Percentiles rank a stretch among this genome's conserved stretches.
These are phyloP conservation scores for Sturmia bella DNA, from an alignment of 2,888 invertebrate species.

Conservation along the genomic window DNA sequence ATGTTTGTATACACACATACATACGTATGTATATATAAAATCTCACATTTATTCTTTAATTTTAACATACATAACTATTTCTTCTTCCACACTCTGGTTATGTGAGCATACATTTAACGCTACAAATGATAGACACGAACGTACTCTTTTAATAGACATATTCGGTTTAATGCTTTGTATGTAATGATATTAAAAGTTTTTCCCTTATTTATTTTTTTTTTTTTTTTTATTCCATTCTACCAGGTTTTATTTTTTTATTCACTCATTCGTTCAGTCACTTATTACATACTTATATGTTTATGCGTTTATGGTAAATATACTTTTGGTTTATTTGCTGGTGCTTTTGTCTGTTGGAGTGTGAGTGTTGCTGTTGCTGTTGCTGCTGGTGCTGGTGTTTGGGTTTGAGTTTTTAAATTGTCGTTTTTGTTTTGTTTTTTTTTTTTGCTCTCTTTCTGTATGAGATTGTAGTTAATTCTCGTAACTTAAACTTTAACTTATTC, in stretches of 20 bases:
- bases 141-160: constrained; percentile 9
- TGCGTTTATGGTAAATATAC: constrained; percentile 36
- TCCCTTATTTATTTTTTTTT: too few species aligned
- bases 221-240: constrained; percentile 1
- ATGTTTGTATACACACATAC: not conserved
- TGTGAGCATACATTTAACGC: not conserved
- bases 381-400: not conserved
- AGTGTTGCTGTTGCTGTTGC: too few species aligned
- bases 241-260: constrained; percentile 38
- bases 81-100: not conserved
- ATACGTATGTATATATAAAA: constrained; percentile 8
- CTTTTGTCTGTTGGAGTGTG: not conserved
- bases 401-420: not conserved
- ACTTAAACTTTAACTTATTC: constrained; percentile 56
- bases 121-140: not conserved
- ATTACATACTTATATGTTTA: constrained; percentile 7
- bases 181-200: constrained; percentile 49
- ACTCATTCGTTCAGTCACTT: constrained; percentile 31
- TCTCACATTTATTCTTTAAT: not conserved
- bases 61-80: not conserved
- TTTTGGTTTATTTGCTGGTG: constrained; percentile 17
- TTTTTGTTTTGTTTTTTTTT: not conserved
- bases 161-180: constrained; percentile 40
- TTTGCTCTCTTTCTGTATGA: constrained; percentile 5
- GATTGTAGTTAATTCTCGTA: constrained; percentile 50